phyloP scores from a whole-genome alignment of 2,888 invertebrate genomes.

The Candidula unifasciata region DNA sequence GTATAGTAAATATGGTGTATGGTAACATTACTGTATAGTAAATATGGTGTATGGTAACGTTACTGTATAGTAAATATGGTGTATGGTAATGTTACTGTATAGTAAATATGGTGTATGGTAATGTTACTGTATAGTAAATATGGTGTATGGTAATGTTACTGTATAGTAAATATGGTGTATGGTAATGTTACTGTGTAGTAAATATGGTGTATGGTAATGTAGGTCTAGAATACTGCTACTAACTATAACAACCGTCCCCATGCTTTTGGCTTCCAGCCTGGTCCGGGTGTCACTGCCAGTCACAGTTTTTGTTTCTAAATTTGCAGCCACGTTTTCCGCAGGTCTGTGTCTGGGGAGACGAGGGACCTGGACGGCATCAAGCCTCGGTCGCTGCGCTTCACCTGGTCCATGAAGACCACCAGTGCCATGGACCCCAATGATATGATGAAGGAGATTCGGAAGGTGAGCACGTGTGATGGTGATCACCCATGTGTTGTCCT shows the following conservation, averaged over 20 bases:
- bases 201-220: too few relatives aligned
- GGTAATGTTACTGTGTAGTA: too few relatives aligned
- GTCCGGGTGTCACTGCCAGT: constrained; percentile 49
- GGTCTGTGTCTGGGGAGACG: constrained; percentile 70
- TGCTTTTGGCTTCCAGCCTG: constrained; percentile 37
- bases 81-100: too few relatives aligned
- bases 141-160: too few relatives aligned
- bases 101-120: too few relatives aligned
- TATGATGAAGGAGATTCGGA: constrained; percentile 98
- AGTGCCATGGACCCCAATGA: constrained; percentile 98
- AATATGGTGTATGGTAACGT: too few relatives aligned
- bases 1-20: too few relatives aligned
- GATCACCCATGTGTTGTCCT: background rate
- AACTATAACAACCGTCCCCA: background rate
- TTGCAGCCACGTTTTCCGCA: constrained; percentile 78
- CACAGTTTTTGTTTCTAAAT: constrained; percentile 62
- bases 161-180: too few relatives aligned
- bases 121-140: too few relatives aligned
- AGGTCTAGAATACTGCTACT: too few relatives aligned
- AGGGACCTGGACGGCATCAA: constrained; percentile 69
- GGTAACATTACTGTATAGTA: too few relatives aligned
- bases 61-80: too few relatives aligned
- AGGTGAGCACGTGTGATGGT: constrained; percentile 78
- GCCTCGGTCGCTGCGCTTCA: constrained; percentile 93
- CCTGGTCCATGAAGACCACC: constrained; percentile 99